These are phyloP conservation scores for Pangasius larnaudii DNA, from an alignment of 2,797 vertebrate species.

Conservation along the genomic window DNA sequence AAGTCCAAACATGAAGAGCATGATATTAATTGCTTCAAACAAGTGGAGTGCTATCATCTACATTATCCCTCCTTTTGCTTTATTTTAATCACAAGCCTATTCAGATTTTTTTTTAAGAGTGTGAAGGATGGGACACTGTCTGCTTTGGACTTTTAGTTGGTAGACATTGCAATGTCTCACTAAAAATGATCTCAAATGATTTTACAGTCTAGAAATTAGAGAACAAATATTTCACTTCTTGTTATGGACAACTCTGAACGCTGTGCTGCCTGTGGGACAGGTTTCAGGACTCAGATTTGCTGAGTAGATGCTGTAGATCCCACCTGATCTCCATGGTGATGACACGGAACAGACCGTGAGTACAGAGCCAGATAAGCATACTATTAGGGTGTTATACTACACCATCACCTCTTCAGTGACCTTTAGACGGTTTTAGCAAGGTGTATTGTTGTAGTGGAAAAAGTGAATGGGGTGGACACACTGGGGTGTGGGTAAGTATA, in stretches of 20 bases:
- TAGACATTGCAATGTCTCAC: background rate
- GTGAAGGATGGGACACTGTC: too few relatives aligned
- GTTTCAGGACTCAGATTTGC: background rate
- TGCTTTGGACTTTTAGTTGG: background rate
- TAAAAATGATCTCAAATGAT: background rate
- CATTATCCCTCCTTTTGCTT: slow-evolving; percentile 19
- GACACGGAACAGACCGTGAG: slow-evolving; percentile 46
- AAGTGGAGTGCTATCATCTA: slow-evolving; percentile 21
- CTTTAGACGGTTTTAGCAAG: slow-evolving; percentile 56
- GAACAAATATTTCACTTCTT: background rate
- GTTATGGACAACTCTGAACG: background rate
- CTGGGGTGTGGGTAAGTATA: background rate
- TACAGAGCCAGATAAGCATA: slow-evolving; percentile 67
- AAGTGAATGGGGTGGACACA: background rate
- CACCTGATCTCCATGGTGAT: slow-evolving; percentile 48
- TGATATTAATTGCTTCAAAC: slow-evolving; percentile 35
- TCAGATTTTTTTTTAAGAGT: background rate
- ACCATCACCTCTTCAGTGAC: slow-evolving; percentile 73
- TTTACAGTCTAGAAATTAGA: background rate
- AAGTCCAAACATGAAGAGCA: slow-evolving; percentile 50
- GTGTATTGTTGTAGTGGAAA: slow-evolving; percentile 21
- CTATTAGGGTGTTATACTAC: slow-evolving; percentile 74
- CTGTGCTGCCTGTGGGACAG: background rate
- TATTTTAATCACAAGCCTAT: slow-evolving; percentile 29
- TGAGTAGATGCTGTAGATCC: slow-evolving; percentile 8